Percentiles rank a stretch among this genome's conserved stretches.
Evolutionary conservation across 2,113 vertebrate genomes (phyloP).

Genomic region (Myiozetetes cayanensis): DNA sequence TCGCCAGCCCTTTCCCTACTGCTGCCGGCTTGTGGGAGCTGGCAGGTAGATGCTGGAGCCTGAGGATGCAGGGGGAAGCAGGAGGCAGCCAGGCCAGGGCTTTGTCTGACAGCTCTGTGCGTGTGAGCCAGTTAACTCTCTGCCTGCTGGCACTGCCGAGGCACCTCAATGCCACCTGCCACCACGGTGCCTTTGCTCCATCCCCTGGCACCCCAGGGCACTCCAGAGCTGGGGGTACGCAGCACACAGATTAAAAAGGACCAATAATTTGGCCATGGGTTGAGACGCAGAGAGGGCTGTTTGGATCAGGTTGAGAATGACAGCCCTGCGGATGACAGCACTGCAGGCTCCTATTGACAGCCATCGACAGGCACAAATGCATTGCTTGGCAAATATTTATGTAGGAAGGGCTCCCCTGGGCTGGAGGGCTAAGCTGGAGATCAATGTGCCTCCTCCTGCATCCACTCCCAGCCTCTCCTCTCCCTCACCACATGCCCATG

Average conservation of each 20-base stretch:
- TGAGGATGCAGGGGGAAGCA: neutral
- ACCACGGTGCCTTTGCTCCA: neutral
- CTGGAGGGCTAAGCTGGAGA: neutral
- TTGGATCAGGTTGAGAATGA: neutral
- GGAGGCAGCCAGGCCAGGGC: neutral
- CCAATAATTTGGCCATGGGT: fast-evolving
- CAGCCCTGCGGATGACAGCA: neutral
- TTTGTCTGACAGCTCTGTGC: slow-evolving; percentile 3
- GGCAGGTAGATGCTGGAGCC: neutral
- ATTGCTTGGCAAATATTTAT: slow-evolving; percentile 73
- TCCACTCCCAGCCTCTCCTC: neutral
- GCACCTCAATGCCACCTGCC: neutral
- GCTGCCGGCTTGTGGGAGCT: neutral
- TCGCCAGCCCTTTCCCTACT: neutral
- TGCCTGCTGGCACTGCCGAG: neutral
- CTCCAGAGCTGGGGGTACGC: fast-evolving
- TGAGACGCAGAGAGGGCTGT: neutral
- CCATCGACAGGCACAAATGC: slow-evolving; percentile 66
- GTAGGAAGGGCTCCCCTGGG: slow-evolving; percentile 56
- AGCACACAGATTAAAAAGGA: fast-evolving
- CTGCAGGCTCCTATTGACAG: slow-evolving; percentile 59
- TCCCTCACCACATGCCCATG: neutral
- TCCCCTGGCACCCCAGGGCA: neutral
- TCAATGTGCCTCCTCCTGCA: slow-evolving; percentile 23
- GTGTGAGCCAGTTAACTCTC: neutral